phyloP scores from a whole-genome alignment of 2,888 invertebrate genomes.

The Vesta saturnalis region DNA sequence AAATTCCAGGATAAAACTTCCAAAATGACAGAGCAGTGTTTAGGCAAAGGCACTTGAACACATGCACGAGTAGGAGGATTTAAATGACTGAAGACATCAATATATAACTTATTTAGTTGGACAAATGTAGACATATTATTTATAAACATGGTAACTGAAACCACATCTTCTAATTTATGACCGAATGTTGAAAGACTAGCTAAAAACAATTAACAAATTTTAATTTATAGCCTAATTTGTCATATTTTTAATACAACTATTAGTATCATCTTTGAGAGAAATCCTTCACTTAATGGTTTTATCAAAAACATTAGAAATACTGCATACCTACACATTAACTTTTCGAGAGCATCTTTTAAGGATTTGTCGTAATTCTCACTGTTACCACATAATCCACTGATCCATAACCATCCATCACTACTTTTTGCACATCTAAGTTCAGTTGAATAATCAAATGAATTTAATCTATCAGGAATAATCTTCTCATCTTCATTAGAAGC shows the following conservation, averaged over 20 bases:
- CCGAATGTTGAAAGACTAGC: conserved; percentile 65
- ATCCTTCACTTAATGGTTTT: too few relatives aligned
- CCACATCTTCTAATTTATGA: conserved; percentile 72
- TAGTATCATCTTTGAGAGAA: too few relatives aligned
- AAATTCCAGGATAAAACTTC: conserved; percentile 76
- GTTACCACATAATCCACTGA: conserved; percentile 81
- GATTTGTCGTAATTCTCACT: conserved; percentile 72
- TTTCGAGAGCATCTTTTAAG: conserved; percentile 76
- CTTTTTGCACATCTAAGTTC: conserved; percentile 44
- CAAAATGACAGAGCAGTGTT: conserved; percentile 76
- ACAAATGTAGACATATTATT: conserved; percentile 84
- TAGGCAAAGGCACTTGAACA: conserved; percentile 77
- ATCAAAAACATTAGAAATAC: neutral
- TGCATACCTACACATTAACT: conserved; percentile 81
- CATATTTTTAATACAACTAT: too few relatives aligned
- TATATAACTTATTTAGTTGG: conserved; percentile 81
- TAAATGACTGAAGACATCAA: conserved; percentile 74
- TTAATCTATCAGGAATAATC: neutral
- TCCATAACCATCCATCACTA: conserved; percentile 84
- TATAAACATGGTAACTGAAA: conserved; percentile 86
- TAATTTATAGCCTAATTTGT: too few relatives aligned
- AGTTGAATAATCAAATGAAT: neutral
- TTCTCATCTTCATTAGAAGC: neutral
- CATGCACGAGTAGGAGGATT: conserved; percentile 90
- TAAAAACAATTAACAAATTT: too few relatives aligned